Evolutionary conservation across 2,888 invertebrate genomes (phyloP), one percentile per base, ranked within the genome.

Genomic region (Ptycholaimellus sp.): DNA sequence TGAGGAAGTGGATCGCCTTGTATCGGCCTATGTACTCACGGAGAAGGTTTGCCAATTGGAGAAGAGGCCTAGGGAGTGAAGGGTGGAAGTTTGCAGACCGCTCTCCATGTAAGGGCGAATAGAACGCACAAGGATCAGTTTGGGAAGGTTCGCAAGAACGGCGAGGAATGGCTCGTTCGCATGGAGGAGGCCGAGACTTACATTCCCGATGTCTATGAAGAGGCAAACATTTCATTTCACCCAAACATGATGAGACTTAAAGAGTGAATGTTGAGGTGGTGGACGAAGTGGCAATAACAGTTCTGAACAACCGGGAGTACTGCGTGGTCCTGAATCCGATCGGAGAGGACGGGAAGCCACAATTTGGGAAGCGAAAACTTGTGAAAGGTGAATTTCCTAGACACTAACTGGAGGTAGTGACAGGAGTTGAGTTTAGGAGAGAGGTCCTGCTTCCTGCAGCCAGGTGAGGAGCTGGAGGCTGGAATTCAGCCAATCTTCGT

Each of bases 161-260:
- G 65, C 27, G 65, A 65, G 42, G 63, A 66, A 48, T 65, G 65
- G 65, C 46, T 66, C 33, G 58, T 65, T 32, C 63, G 58, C 19
- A 51, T 61, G 49, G 43, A 50, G 4, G 62, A 63, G 45, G 59
- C 61, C 11, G 65, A 66, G 41, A 60, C 62, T 13, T 64, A 64
- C 46, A 66, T 66, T 40, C 65, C 65, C n/a, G 56, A 56, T 42
- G 64, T 66, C 2, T 64, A 65, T 46, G 65, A 64, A 49, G 56
- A 60, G 56, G 59, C 25, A 23, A 23, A 23, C 13, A 13, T 23
- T 23, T 13, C 13, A 6, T 23, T 23, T 6, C 6, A 23, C 25
- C 6, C 7, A 23, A 23, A 23, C 6, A 23, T 23, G 25, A 23
- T 30, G 30, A 30, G 7, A 14, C 5, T 13, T 13, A 30, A 30